A percentile compares a stretch with the other conserved stretches of the same genome.
phyloP scores from a whole-genome alignment of 2,797 vertebrate species.

The Gorsachius magnificus region DNA sequence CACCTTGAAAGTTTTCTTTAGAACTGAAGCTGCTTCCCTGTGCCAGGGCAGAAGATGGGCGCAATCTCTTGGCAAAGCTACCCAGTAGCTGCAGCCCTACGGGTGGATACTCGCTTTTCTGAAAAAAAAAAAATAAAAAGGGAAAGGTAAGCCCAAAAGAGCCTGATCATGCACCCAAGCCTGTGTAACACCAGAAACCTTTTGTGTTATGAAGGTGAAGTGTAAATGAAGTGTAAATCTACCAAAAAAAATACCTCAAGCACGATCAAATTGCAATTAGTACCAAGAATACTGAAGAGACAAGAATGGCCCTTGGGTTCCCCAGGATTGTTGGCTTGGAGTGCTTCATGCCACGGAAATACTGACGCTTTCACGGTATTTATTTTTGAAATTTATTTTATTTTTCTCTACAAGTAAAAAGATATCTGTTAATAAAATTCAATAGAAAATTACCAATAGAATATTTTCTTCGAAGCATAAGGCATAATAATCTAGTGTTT shows the following conservation, averaged over 20 bases:
- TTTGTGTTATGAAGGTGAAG: not conserved
- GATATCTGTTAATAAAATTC: not conserved
- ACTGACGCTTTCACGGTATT: not conserved
- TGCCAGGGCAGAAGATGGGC: not conserved
- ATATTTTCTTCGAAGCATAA: not conserved
- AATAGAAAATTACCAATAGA: not conserved
- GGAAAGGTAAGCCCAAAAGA: not conserved
- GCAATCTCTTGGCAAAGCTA: not conserved
- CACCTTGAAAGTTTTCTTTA: not conserved
- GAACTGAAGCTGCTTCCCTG: not conserved
- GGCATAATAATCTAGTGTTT: not conserved
- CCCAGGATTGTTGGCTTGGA: not conserved
- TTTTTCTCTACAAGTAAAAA: constrained; percentile 22
- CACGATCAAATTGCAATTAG: not conserved
- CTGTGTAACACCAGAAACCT: rapidly evolving
- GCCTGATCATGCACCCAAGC: not conserved
- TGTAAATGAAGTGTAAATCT: not conserved
- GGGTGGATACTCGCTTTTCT: not conserved
- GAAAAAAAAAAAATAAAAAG: not conserved
- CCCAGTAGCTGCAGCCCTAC: not conserved
- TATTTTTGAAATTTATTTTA: not conserved
- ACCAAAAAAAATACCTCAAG: not conserved
- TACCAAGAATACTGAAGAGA: not conserved
- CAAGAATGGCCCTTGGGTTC: not conserved
- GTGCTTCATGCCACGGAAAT: not conserved